These are phyloP conservation scores for Heterodera schachtii DNA, from an alignment of 1,140 invertebrate genomes.

Conservation along the genomic window DNA sequence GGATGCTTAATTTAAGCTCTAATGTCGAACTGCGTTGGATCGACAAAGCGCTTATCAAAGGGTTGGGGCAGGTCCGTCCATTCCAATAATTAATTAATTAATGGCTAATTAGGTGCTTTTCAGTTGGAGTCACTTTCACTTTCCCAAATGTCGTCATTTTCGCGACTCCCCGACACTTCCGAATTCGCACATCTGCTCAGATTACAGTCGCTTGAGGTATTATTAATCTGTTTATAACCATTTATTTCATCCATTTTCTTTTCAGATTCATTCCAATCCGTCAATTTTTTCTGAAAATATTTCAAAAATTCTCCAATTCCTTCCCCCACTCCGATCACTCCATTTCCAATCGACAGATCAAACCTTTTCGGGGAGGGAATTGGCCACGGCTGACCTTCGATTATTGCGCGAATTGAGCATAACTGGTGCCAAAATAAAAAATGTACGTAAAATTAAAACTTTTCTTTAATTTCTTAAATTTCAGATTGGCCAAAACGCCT, in stretches of 20 bases:
- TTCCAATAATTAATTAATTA: neutral
- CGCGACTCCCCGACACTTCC: slow-evolving; percentile 30
- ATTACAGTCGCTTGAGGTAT: slow-evolving; percentile 10
- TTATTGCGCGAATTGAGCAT: slow-evolving; percentile 43
- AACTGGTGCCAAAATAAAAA: slow-evolving; percentile 37
- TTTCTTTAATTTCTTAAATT: neutral
- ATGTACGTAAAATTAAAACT: slow-evolving; percentile 20
- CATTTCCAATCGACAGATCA: slow-evolving; percentile 40
- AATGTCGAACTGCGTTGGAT: slow-evolving; percentile 35
- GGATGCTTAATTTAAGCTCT: slow-evolving; percentile 42
- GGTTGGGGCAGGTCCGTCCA: slow-evolving; percentile 32
- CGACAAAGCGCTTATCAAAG: slow-evolving; percentile 36
- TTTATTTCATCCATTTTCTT: slow-evolving; percentile 21
- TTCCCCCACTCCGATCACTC: slow-evolving; percentile 44
- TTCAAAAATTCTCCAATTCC: slow-evolving; percentile 31
- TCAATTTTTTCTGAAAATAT: slow-evolving; percentile 40
- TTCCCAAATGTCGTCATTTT: slow-evolving; percentile 34
- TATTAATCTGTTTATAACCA: slow-evolving; percentile 2
- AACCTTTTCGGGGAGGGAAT: slow-evolving; percentile 29
- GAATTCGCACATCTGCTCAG: slow-evolving; percentile 33
- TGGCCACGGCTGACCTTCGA: slow-evolving; percentile 39
- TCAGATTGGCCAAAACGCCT: slow-evolving; percentile 38
- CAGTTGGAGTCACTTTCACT: slow-evolving; percentile 42
- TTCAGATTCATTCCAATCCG: slow-evolving; percentile 44
- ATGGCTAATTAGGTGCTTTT: slow-evolving; percentile 6